phyloP scores from a whole-genome alignment of 1,140 invertebrate species.

The Diprion similis region DNA sequence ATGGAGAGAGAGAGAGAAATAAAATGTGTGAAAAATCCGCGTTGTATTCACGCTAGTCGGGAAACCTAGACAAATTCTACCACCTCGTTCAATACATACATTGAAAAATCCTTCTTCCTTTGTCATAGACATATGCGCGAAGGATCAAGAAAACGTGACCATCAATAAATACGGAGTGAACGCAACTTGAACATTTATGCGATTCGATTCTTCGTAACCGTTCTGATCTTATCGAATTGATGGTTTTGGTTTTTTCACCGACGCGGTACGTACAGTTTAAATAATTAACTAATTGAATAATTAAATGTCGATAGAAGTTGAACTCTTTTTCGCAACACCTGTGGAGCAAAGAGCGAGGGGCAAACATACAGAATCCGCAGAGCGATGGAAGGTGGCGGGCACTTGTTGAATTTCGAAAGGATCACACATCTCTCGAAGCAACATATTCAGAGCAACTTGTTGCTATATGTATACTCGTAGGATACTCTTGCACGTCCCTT shows the following conservation, averaged over 20 bases:
- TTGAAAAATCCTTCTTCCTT: not conserved
- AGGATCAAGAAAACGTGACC: not conserved
- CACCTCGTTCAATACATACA: not conserved
- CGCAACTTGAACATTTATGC: too few species aligned
- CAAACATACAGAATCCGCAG: constrained; percentile 51
- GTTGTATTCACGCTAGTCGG: not conserved
- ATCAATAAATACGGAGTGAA: too few species aligned
- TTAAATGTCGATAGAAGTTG: too few species aligned
- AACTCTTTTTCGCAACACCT: constrained; percentile 38
- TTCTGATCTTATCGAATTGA: too few species aligned
- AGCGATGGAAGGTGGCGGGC: constrained; percentile 40
- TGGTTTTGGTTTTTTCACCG: too few species aligned
- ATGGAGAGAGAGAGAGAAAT: not conserved
- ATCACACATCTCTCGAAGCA: constrained; percentile 23
- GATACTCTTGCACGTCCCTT: too few species aligned
- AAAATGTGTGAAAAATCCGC: not conserved
- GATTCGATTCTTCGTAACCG: too few species aligned
- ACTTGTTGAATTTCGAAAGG: constrained; percentile 56
- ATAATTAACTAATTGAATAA: too few species aligned
- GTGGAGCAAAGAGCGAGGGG: constrained; percentile 46
- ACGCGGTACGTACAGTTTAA: too few species aligned
- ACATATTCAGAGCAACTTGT: constrained; percentile 48
- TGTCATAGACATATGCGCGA: not conserved
- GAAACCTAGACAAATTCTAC: not conserved
- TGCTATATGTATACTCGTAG: constrained; percentile 35